Conservation (phyloP, 2,888 invertebrate genomes). For the Chrysotoxum bicinctum region DNA sequence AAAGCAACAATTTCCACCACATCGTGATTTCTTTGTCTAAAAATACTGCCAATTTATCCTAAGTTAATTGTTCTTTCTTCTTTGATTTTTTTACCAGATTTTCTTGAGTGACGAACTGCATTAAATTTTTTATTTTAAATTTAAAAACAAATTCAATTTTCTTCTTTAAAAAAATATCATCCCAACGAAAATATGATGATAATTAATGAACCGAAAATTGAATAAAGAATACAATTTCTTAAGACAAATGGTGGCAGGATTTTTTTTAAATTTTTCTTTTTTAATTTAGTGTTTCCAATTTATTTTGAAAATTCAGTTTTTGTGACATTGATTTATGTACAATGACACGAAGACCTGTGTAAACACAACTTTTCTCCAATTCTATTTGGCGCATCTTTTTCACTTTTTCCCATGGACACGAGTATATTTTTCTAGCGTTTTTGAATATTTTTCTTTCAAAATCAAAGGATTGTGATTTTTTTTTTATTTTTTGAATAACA, state of each 20-base stretch:
- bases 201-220: neutral
- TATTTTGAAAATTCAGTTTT: neutral
- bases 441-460: slow-evolving; percentile 14
- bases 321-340: slow-evolving; percentile 15
- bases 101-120: neutral
- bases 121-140: neutral
- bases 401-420: neutral
- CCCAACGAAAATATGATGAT: neutral
- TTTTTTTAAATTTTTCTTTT: neutral
- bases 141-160: neutral
- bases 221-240: neutral
- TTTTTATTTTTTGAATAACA: slow-evolving; percentile 2
- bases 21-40: neutral
- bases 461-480: neutral
- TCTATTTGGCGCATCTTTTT: neutral
- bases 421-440: neutral
- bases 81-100: neutral
- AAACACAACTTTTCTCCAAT: neutral
- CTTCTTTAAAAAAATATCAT: neutral
- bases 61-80: neutral
- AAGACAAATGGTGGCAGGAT: neutral
- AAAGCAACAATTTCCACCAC: neutral
- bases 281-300: neutral
- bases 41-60: neutral
- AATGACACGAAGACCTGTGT: neutral